Evolutionary conservation across 2,888 invertebrate species (phyloP).

Genomic region (Stegana nigrithorax): DNA sequence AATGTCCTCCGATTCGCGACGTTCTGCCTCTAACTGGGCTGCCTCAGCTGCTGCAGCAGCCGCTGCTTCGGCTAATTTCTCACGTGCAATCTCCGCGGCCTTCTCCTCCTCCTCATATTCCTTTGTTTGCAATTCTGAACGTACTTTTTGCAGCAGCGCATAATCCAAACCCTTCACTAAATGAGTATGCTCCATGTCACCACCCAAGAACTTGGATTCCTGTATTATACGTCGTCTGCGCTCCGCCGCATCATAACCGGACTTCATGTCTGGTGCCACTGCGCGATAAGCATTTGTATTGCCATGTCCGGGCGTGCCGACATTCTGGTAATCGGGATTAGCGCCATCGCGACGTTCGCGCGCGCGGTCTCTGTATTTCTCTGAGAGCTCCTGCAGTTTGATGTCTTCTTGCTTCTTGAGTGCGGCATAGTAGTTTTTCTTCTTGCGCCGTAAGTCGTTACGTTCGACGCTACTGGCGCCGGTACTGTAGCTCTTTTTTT

Average conservation of each 20-base stretch:
- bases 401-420: conserved; percentile 95
- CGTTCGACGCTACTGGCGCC: conserved; percentile 73
- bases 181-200: conserved; percentile 99
- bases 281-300: conserved; percentile 74
- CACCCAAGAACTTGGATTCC: conserved; percentile 99
- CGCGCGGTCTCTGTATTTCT: conserved; percentile 92
- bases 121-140: conserved; percentile 85
- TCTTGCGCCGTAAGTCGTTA: conserved; percentile 88
- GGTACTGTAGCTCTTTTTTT: conserved; percentile 52
- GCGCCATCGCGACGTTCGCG: conserved; percentile 89
- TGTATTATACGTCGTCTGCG: conserved; percentile 93
- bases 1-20: conserved; percentile 77
- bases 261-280: conserved; percentile 95
- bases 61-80: conserved; percentile 52
- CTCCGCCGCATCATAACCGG: conserved; percentile 94
- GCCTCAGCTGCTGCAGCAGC: conserved; percentile 66
- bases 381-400: conserved; percentile 91
- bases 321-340: conserved; percentile 82
- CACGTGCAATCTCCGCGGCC: conserved; percentile 74
- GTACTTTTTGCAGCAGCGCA: conserved; percentile 90
- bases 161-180: conserved; percentile 98
- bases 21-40: conserved; percentile 66
- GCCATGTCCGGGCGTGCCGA: conserved; percentile 76
- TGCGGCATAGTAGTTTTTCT: conserved; percentile 94
- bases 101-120: conserved; percentile 83